These are phyloP conservation scores for Setipinna tenuifilis DNA, from an alignment of 2,797 vertebrate species.

Conservation along the genomic window DNA sequence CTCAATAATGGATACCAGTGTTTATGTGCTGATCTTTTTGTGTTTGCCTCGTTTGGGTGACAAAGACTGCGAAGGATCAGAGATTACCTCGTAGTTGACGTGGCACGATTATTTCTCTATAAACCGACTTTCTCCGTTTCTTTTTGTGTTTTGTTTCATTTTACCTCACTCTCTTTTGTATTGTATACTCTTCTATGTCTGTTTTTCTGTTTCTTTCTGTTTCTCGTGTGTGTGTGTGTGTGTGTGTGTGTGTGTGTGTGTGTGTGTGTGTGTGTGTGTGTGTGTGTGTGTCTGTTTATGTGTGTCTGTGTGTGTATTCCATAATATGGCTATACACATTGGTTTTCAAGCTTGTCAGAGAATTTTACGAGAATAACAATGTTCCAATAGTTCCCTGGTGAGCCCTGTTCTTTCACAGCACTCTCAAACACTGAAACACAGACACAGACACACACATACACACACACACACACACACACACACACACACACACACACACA, in stretches of 20 bases:
- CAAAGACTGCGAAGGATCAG: constrained; percentile 35
- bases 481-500: constrained; percentile 7
- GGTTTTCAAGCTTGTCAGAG: constrained; percentile 25
- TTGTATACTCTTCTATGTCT: not conserved
- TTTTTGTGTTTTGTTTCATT: not conserved
- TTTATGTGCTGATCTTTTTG: constrained; percentile 65
- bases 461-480: constrained; percentile 1
- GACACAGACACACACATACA: not conserved
- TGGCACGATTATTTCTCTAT: not conserved
- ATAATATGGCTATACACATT: not conserved
- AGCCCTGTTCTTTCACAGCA: constrained; percentile 12
- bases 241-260: not conserved
- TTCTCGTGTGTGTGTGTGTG: not conserved
- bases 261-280: not conserved
- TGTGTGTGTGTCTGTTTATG: not conserved
- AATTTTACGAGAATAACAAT: constrained; percentile 29
- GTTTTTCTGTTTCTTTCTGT: not conserved
- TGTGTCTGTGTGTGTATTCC: not conserved
- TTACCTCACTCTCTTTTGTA: constrained; percentile 15
- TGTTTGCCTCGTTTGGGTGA: constrained; percentile 56
- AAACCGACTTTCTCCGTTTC: constrained; percentile 26
- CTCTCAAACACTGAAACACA: not conserved
- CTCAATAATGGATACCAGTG: constrained; percentile 75
- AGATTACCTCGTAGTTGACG: constrained; percentile 22
- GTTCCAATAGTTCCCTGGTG: constrained; percentile 4